Evolutionary conservation across 2,797 vertebrate genomes (phyloP).

Genomic region (Rhodeus uyekii): DNA sequence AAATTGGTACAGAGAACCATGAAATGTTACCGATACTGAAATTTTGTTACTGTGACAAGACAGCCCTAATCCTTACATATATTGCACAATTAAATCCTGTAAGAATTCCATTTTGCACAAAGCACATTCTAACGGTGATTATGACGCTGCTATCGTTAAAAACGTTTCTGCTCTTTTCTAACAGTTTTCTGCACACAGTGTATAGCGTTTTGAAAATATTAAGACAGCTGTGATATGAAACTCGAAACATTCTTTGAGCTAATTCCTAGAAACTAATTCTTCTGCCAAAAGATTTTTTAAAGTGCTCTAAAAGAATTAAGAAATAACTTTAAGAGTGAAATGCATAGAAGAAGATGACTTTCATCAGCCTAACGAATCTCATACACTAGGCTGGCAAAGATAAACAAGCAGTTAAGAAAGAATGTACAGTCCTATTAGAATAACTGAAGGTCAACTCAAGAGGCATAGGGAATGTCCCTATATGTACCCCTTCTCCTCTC

Average conservation of each 20-base stretch:
- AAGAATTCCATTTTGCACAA: not conserved
- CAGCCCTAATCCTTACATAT: not conserved
- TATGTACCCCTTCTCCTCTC: not conserved
- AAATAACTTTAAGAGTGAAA: not conserved
- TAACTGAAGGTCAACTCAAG: not conserved
- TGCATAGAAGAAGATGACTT: not conserved
- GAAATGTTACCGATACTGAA: not conserved
- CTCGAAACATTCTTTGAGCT: not conserved
- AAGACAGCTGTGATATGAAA: not conserved
- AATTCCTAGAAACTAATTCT: not conserved
- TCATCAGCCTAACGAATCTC: not conserved
- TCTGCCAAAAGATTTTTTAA: not conserved
- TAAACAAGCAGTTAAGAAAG: constrained; percentile 26
- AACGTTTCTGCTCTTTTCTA: not conserved
- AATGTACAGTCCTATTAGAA: not conserved
- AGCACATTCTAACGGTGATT: not conserved
- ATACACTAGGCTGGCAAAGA: not conserved
- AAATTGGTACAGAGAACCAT: not conserved
- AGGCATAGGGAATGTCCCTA: not conserved
- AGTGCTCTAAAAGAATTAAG: not conserved
- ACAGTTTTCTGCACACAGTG: not conserved
- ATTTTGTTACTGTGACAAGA: not conserved
- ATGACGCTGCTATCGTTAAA: not conserved
- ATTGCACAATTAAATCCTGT: not conserved
- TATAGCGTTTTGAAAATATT: not conserved